Conservation (phyloP, 2,113 vertebrate species). For the Neogobius melanostomus region DNA sequence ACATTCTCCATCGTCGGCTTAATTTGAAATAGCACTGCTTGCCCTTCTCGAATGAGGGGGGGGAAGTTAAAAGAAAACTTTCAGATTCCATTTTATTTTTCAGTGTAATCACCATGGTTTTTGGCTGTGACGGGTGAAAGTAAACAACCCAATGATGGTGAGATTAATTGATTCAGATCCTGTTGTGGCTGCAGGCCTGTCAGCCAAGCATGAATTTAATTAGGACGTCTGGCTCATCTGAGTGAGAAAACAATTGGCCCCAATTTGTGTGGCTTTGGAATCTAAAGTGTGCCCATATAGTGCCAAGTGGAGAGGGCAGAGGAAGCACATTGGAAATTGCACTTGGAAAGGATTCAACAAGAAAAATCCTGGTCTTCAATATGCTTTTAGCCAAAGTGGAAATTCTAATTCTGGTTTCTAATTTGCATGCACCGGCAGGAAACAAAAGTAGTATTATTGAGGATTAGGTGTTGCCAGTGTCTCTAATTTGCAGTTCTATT, state of each 20-base stretch:
- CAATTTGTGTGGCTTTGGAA: background rate
- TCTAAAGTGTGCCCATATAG: conserved; percentile 8
- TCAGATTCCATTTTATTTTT: background rate
- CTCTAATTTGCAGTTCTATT: conserved; percentile 22
- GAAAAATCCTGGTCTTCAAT: background rate
- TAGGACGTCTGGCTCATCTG: conserved; percentile 3
- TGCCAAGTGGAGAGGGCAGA: conserved; percentile 3
- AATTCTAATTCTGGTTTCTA: background rate
- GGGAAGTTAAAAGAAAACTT: background rate
- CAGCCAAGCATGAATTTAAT: conserved; percentile 22
- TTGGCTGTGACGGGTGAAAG: conserved; percentile 5
- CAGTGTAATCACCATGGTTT: conserved; percentile 4
- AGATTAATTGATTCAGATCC: conserved; percentile 19
- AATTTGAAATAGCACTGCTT: background rate
- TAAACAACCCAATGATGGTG: conserved; percentile 26
- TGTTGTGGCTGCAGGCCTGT: conserved; percentile 15
- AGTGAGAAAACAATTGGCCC: conserved; percentile 16
- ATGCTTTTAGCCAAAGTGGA: background rate
- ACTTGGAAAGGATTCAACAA: background rate
- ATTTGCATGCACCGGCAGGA: background rate
- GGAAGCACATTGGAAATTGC: background rate
- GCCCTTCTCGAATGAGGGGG: background rate
- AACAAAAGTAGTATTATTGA: background rate
- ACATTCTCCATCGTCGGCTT: background rate
- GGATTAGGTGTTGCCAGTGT: background rate